A percentile compares a stretch with the other conserved stretches of the same genome.
Evolutionary conservation across 2,113 vertebrate genomes (phyloP).

Genomic region (Anoura caudifer): DNA sequence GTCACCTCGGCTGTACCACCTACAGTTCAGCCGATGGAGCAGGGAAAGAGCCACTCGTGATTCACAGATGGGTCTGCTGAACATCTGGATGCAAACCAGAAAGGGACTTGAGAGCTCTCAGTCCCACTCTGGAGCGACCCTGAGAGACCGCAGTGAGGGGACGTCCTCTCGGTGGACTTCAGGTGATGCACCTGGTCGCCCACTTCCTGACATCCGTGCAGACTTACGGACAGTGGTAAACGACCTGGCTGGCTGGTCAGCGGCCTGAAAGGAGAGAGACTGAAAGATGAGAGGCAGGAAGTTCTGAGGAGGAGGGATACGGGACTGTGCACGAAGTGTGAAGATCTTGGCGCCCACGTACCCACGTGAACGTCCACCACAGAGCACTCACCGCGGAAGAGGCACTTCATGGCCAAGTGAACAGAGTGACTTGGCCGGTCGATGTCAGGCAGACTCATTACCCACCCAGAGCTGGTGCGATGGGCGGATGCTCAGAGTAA

Average conservation of each 20-base stretch:
- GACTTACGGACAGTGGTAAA: not conserved
- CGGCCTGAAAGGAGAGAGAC: not conserved
- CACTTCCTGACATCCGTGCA: not conserved
- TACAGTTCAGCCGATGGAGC: not conserved
- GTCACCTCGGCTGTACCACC: not conserved
- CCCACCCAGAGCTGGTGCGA: not conserved
- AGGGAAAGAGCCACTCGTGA: not conserved
- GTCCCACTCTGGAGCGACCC: not conserved
- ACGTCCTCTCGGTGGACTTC: not conserved
- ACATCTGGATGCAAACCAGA: not conserved
- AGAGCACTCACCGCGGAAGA: not conserved
- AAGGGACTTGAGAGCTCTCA: not conserved
- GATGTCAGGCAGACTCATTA: not conserved
- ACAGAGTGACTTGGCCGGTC: not conserved
- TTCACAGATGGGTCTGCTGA: not conserved
- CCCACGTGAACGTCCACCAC: not conserved
- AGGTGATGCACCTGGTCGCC: not conserved
- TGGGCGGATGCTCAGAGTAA: not conserved
- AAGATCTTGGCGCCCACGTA: not conserved
- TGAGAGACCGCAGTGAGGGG: not conserved
- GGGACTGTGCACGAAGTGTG: not conserved
- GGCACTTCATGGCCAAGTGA: not conserved
- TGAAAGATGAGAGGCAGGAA: not conserved
- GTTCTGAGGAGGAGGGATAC: not conserved
- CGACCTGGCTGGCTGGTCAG: not conserved